Conservation (phyloP, 2,888 invertebrate genomes). For the Prosopocoilus inquinatus region DNA sequence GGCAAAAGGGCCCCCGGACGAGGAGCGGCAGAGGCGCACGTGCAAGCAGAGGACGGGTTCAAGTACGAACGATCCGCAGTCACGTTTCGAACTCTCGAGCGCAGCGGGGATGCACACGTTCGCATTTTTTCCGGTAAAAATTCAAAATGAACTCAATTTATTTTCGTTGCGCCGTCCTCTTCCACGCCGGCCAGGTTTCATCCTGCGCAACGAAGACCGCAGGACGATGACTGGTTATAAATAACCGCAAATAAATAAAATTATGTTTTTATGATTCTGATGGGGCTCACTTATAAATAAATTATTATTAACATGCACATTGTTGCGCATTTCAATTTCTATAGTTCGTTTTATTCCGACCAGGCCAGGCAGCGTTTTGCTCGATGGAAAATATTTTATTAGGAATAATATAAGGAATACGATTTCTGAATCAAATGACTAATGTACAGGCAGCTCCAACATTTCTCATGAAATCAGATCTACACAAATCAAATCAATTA, state of each 20-base stretch:
- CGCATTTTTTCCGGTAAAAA: slow-evolving; percentile 24
- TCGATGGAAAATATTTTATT: no score
- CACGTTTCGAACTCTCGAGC: slow-evolving; percentile 29
- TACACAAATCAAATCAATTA: no score
- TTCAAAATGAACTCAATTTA: slow-evolving; percentile 28
- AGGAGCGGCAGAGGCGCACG: slow-evolving; percentile 8
- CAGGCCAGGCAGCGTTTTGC: no score
- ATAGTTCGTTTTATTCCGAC: no score
- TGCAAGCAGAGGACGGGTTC: slow-evolving; percentile 4
- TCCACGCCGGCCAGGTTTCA: slow-evolving; percentile 6
- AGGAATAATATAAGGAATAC: no score
- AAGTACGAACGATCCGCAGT: slow-evolving; percentile 24
- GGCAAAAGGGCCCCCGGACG: background rate
- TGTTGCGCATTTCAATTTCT: no score
- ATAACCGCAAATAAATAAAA: slow-evolving; percentile 9
- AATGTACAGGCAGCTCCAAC: no score
- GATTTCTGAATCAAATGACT: no score
- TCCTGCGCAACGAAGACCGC: slow-evolving; percentile 8
- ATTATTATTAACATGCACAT: background rate
- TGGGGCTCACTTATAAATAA: background rate
- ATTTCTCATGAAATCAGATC: no score
- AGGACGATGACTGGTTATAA: slow-evolving; percentile 7
- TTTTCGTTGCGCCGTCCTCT: slow-evolving; percentile 25
- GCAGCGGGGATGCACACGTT: slow-evolving; percentile 30
- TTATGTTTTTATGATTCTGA: background rate